Evolutionary conservation across 2,797 vertebrate species (phyloP).

Genomic region (Hippopotamyrus pictus): DNA sequence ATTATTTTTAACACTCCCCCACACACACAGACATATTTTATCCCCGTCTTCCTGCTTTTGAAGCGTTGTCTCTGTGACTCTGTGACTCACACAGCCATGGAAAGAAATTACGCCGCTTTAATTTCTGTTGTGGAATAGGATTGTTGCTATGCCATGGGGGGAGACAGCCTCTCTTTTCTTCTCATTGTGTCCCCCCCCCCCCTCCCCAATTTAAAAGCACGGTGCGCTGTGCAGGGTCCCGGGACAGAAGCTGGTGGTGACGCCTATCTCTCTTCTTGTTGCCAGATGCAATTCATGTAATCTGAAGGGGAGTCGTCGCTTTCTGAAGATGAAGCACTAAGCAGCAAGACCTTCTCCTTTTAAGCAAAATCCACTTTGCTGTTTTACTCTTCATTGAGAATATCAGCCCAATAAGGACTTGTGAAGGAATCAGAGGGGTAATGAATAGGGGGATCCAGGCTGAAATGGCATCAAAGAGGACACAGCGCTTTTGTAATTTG

Average conservation of each 20-base stretch:
- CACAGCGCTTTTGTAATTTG: conserved; percentile 60
- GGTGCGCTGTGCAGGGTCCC: not conserved
- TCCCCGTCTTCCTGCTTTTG: not conserved
- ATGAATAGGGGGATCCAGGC: conserved; percentile 46
- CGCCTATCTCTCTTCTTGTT: conserved; percentile 29
- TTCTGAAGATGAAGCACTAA: conserved; percentile 71
- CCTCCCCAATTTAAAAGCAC: not conserved
- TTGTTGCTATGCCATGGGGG: not conserved
- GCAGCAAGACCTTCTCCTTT: conserved; percentile 71
- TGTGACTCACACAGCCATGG: not conserved
- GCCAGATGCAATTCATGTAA: conserved; percentile 97
- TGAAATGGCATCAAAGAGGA: conserved; percentile 43
- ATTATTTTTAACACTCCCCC: not conserved
- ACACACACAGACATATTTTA: not conserved
- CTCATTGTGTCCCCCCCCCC: not conserved
- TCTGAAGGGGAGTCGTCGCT: conserved; percentile 64
- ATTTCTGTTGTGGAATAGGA: not conserved
- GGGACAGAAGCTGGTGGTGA: not conserved
- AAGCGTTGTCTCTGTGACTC: not conserved
- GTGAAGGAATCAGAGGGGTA: conserved; percentile 54
- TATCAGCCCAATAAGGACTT: conserved; percentile 46
- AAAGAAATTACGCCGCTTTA: not conserved
- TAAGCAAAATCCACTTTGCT: conserved; percentile 68
- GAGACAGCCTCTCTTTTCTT: not conserved
- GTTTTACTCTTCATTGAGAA: conserved; percentile 69